These are phyloP conservation scores for Hemicentrotus pulcherrimus DNA, from an alignment of 35 echinoderm and acorn worm species.

Conservation along the genomic window DNA sequence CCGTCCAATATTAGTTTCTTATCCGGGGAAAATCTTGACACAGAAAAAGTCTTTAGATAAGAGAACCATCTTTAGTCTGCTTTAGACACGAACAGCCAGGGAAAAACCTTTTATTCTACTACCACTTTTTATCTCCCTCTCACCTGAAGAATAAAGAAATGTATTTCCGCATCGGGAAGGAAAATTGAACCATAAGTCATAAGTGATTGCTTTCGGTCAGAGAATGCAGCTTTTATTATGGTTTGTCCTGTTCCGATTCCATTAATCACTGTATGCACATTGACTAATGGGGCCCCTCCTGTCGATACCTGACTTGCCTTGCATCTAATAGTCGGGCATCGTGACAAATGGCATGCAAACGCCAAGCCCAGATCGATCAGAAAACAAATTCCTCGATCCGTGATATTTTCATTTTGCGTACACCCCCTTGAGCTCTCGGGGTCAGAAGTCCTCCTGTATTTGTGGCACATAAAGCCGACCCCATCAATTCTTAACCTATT, in stretches of 20 bases:
- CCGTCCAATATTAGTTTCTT: too few relatives aligned
- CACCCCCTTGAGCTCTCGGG: neutral
- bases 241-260: neutral
- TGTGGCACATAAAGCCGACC: neutral
- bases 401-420: neutral
- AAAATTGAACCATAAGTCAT: constrained; percentile 13
- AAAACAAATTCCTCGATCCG: constrained; percentile 17
- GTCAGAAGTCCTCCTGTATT: neutral
- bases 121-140: neutral
- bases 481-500: neutral
- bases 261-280: neutral
- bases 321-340: neutral
- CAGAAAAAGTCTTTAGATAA: neutral
- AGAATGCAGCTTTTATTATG: neutral
- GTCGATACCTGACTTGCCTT: neutral
- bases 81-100: neutral
- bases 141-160: neutral
- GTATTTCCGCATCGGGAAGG: neutral
- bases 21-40: too few relatives aligned
- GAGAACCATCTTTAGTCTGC: neutral
- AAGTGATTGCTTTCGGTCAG: neutral
- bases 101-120: neutral
- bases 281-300: neutral
- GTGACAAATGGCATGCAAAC: neutral
- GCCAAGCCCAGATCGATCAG: constrained; percentile 2